Base-by-base conservation (phyloP, 53 echinoderm and acorn worm genomes). In the Paelopatides confundens region DNA sequence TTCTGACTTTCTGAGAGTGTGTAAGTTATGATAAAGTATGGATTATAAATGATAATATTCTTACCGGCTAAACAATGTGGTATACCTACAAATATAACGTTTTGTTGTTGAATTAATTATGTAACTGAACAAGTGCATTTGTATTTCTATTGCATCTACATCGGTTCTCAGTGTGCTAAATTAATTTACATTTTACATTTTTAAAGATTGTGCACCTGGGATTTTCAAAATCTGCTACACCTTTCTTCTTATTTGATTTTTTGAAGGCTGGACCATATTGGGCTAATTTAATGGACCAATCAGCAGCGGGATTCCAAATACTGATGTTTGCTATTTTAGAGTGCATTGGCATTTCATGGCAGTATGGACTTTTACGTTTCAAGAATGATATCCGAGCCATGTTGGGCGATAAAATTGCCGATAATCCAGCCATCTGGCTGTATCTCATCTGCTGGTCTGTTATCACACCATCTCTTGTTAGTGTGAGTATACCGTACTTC, bases 301-400 rank as follows among this genome's bases (percentile, higher is more conserved):
- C 89, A 5, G 89, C 89, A 24, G 89, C 93, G 3, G 89, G 93
- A 33, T 93, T 93, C 47, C 86, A 89, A 1, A 85, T 93, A 50
- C 85, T 93, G 69, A 86, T 89, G 65, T 89, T 69, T 35, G 93
- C 67, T 39, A 81, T 93, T 37, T 58, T 40, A 11, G 93, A 93
- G 38, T 89, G 89, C 35, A 33, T 86, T 38, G 88, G 66, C 31
- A 89, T 93, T 37, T 83, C 79, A 31, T 93, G 93, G 93, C 77
- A 89, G 35, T 93, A 93, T 49, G 93, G 93, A 35, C 65, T 93
- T 53, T 69, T 67, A 33, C 86, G 93, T 14, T 93, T 93, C 86
- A 79, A 62, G 81, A 93, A 93, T 50, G 93, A 93, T 81, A 93
- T 93, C 36, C 89, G 93, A 9, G 74, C 93, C 67, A 93, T 93